phyloP scores from a whole-genome alignment of 2,797 vertebrate genomes.

The Schizopygopsis pylzovi region DNA sequence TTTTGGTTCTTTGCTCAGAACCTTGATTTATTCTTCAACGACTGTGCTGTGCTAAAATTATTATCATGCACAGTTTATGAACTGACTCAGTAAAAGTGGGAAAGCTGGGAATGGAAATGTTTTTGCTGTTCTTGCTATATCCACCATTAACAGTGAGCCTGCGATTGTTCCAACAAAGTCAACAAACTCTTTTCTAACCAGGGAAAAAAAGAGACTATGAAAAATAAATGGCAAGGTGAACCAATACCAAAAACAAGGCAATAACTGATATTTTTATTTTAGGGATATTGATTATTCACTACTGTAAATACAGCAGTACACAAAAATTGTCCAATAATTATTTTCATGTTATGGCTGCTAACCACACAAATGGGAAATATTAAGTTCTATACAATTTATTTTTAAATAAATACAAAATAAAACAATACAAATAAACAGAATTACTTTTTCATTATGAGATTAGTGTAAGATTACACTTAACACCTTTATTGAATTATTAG shows the following conservation, averaged over 20 bases:
- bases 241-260: neutral
- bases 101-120: constrained; percentile 3
- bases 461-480: neutral
- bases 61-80: neutral
- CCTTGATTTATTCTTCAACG: neutral
- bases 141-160: neutral
- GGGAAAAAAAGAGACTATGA: neutral
- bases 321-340: neutral
- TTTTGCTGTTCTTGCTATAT: constrained; percentile 30
- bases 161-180: constrained; percentile 11
- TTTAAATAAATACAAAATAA: neutral
- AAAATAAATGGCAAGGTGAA: neutral
- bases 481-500: neutral
- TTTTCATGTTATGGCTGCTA: neutral
- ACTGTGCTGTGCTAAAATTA: neutral
- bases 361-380: neutral
- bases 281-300: neutral
- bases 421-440: neutral
- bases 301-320: too few relatives aligned
- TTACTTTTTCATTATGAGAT: neutral
- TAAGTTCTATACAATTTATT: neutral
- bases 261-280: neutral
- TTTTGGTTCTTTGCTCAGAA: constrained; percentile 10
- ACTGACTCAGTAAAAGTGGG: neutral
- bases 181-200: neutral